Evolutionary conservation across 2,113 vertebrate species (phyloP), one percentile per base, ranked within the genome.

Genomic region (Engystomops pustulosus): DNA sequence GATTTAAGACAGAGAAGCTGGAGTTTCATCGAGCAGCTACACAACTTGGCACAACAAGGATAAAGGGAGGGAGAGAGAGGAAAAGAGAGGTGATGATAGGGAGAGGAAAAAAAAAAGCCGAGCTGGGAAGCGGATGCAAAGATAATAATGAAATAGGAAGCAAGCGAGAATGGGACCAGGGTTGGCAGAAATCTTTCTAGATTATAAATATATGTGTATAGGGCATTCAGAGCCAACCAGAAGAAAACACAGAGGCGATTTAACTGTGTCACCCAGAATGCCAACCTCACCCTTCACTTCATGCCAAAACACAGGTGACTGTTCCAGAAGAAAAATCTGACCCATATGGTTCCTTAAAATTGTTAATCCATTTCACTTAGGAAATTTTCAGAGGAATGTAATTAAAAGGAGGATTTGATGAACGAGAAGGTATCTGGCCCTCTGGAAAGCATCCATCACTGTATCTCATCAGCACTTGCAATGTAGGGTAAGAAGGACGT

Each of bases 1-100:
- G 82, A 84, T 77, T 84, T 84, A 77, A 77, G 45, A 68, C 72
- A 18, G 72, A 68, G 72, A 84, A 84, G 72, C 41, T 67, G 47
- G 71, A 41, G 58, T 77, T 84, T 84, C 82, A 84, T 78, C 60
- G 44, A 76, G 55, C 41, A 49, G 71, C 70, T 76, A 53, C 71
- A 84, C 30, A 84, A 84, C 74, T 79, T 84, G 74, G 74, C 83
- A 84, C 72, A 79, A 78, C 20, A 45, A 23, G 23, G 36, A 53
- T 25, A 79, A 79, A 79, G 83, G 83, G 75, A 79, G 45, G 62
- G 83, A 32, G 44, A 32, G 44, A 47, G 60, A 84, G 55, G 72
- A 76, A 45, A 20, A 32, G 53, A 67, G 41, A 75, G 68, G 30
- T 47, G 68, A 44, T 34, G 71, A 69, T 34, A 15, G 60, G n/a